Conservation (phyloP, 2,797 vertebrate species). For the Sebastes flavidus region DNA sequence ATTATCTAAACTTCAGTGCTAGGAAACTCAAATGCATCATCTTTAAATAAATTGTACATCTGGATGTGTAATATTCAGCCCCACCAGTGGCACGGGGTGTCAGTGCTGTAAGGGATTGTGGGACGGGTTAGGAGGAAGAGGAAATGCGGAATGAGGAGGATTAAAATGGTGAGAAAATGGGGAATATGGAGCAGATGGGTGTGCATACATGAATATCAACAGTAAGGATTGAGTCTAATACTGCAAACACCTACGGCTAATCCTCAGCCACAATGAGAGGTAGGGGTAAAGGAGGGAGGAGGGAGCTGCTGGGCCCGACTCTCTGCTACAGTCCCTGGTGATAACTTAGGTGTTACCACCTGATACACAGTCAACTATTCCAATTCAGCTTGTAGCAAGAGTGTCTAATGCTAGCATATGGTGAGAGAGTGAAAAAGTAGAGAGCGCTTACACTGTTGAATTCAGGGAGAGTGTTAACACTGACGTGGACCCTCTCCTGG, state of each 20-base stretch:
- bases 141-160: slow-evolving; percentile 44
- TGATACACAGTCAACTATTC: slow-evolving; percentile 31
- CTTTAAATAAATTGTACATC: slow-evolving; percentile 6
- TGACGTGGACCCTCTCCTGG: slow-evolving; percentile 72
- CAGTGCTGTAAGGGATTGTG: slow-evolving; percentile 4
- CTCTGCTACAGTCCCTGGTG: slow-evolving; percentile 8
- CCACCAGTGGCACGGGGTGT: neutral
- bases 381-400: neutral
- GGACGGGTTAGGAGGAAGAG: slow-evolving; percentile 10
- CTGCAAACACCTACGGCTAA: slow-evolving; percentile 80
- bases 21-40: neutral
- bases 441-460: slow-evolving; percentile 76
- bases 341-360: slow-evolving; percentile 23
- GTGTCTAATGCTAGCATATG: slow-evolving; percentile 11
- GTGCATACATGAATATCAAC: slow-evolving; percentile 83
- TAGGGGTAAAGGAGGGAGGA: slow-evolving; percentile 22
- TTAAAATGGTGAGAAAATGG: slow-evolving; percentile 45
- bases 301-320: slow-evolving; percentile 24
- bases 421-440: neutral
- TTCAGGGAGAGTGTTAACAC: slow-evolving; percentile 77
- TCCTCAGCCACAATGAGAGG: slow-evolving; percentile 69
- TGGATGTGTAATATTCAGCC: slow-evolving; percentile 1
- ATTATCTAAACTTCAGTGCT: neutral
- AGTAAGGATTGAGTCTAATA: slow-evolving; percentile 71
- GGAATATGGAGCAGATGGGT: slow-evolving; percentile 72